phyloP scores from a whole-genome alignment of 2,113 vertebrate genomes.

The Eptesicus fuscus region DNA sequence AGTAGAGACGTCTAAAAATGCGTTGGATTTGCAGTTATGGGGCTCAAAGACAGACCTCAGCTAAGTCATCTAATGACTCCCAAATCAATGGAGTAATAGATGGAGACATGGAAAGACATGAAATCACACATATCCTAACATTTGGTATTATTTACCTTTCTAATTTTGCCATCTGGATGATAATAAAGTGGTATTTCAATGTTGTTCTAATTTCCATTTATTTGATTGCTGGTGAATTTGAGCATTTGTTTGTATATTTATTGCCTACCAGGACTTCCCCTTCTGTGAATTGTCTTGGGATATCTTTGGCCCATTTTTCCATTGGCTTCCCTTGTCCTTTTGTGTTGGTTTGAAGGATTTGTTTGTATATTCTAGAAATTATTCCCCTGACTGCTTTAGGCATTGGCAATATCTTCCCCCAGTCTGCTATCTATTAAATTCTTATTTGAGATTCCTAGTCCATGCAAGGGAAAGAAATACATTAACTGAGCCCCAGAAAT shows the following conservation, averaged over 20 bases:
- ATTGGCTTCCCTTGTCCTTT: background rate
- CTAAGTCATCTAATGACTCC: background rate
- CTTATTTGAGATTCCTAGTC: background rate
- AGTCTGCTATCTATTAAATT: conserved; percentile 1
- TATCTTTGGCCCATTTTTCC: background rate
- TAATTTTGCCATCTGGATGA: background rate
- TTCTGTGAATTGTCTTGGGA: background rate
- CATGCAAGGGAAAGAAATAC: background rate
- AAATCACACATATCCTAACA: background rate
- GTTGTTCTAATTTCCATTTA: background rate
- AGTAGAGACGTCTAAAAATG: background rate
- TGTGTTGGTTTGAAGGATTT: background rate
- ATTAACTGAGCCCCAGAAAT: background rate
- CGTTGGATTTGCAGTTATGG: background rate
- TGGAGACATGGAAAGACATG: background rate
- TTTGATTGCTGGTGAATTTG: background rate
- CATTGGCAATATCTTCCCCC: background rate
- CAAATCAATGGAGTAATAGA: background rate
- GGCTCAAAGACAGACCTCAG: background rate
- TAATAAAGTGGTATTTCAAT: background rate
- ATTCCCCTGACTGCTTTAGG: conserved; percentile 15
- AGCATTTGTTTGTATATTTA: background rate
- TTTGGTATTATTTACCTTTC: background rate
- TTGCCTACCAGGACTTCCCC: background rate
- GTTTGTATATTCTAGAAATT: background rate